Percentiles rank a stretch among this genome's conserved stretches.
Conservation (phyloP, 2,888 invertebrate species). For the Myopa testacea region DNA sequence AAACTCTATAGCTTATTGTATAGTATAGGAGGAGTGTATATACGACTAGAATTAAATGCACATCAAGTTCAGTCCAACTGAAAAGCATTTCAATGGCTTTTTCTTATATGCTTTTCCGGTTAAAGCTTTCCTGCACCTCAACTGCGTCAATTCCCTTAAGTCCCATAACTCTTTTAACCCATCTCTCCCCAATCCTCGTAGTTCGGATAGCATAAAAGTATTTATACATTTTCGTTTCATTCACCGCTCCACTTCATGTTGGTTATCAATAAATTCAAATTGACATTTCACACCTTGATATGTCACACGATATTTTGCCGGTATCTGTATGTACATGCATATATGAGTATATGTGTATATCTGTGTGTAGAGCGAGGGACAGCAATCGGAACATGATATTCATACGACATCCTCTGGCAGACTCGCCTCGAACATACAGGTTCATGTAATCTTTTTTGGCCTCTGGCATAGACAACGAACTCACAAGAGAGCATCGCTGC, state of each 20-base stretch:
- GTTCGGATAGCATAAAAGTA: neutral
- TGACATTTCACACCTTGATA: slow-evolving; percentile 67
- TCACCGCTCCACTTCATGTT: slow-evolving; percentile 53
- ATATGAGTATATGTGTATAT: slow-evolving; percentile 3
- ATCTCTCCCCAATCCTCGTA: too few species aligned
- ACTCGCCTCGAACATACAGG: slow-evolving; percentile 62
- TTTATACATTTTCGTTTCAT: neutral
- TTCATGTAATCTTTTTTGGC: slow-evolving; percentile 65
- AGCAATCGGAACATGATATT: slow-evolving; percentile 29
- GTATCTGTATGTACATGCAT: neutral
- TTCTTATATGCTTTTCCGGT: too few species aligned
- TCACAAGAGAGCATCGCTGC: slow-evolving; percentile 4
- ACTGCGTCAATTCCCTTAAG: too few species aligned
- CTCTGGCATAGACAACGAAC: neutral
- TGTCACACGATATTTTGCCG: slow-evolving; percentile 62
- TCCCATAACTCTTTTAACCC: too few species aligned
- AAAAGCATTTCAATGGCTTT: too few species aligned
- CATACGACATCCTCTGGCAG: slow-evolving; percentile 36
- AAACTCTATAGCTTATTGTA: too few species aligned
- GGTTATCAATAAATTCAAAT: slow-evolving; percentile 67
- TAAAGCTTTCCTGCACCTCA: too few species aligned
- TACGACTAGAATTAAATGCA: too few species aligned
- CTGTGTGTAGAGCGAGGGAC: neutral
- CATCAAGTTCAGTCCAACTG: too few species aligned
- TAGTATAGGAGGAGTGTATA: too few species aligned